Percentiles rank a stretch among this genome's conserved stretches.
phyloP scores from a whole-genome alignment of 2,888 invertebrate genomes.

The Epistrophe grossulariae region DNA sequence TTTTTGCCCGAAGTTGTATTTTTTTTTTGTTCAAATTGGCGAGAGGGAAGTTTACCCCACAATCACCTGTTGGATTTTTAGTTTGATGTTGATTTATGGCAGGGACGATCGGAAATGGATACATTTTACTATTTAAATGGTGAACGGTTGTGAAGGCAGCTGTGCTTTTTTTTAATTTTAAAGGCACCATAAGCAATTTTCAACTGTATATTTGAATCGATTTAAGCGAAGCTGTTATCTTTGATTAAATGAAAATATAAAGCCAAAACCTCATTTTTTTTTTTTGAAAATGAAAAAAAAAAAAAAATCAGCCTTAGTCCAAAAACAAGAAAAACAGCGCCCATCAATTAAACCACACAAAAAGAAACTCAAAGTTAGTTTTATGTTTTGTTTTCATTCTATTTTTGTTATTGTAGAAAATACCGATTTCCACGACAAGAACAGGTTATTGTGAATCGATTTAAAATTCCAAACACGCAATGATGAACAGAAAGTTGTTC shows the following conservation, averaged over 20 bases:
- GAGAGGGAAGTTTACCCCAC: not conserved
- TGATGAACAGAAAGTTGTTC: constrained; percentile 49
- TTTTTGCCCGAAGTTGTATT: not conserved
- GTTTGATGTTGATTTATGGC: constrained; percentile 68
- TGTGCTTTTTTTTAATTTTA: constrained; percentile 10
- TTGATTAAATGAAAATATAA: constrained; percentile 8
- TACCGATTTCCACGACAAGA: constrained; percentile 1
- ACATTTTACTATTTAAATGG: constrained; percentile 35
- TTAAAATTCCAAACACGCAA: constrained; percentile 66
- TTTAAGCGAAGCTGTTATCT: not conserved
- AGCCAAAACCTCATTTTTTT: not conserved
- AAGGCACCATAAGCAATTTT: not conserved
- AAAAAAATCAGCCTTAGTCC: not conserved
- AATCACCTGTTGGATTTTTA: constrained; percentile 61
- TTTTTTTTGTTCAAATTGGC: not conserved
- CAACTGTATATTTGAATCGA: not conserved
- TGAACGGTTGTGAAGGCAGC: not conserved
- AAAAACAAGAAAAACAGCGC: not conserved
- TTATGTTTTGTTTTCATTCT: not conserved
- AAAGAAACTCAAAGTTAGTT: constrained; percentile 16
- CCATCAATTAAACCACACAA: constrained; percentile 6
- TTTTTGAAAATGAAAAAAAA: too few species aligned
- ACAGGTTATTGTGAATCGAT: constrained; percentile 43
- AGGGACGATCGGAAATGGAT: constrained; percentile 33
- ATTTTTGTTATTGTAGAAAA: constrained; percentile 26